These are phyloP conservation scores for Zingel zingel DNA, from an alignment of 2,113 vertebrate genomes.

Conservation along the genomic window DNA sequence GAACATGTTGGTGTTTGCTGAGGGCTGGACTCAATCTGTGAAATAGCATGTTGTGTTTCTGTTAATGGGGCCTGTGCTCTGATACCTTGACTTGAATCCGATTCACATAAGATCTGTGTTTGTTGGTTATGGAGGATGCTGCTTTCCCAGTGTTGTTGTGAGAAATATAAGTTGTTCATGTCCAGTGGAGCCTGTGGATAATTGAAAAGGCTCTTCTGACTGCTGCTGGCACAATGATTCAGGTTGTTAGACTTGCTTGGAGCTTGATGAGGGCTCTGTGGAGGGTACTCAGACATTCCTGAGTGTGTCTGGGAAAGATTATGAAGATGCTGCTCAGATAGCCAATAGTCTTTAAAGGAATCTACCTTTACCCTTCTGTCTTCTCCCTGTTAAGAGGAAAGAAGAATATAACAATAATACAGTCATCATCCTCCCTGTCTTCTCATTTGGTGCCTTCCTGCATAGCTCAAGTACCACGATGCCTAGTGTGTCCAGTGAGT, in stretches of 20 bases:
- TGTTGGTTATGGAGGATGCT: conserved; percentile 8
- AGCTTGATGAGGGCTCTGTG: conserved; percentile 28
- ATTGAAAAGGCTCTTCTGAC: neutral
- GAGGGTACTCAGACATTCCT: conserved; percentile 54
- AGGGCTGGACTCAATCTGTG: neutral
- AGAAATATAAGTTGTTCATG: conserved; percentile 20
- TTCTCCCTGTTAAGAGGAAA: conserved; percentile 70
- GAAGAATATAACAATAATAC: conserved; percentile 38
- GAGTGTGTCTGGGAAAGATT: conserved; percentile 53
- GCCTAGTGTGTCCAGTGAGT: neutral
- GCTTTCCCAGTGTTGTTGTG: conserved; percentile 51
- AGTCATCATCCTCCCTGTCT: neutral
- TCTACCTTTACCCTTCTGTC: conserved; percentile 15
- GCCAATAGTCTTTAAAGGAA: conserved; percentile 34
- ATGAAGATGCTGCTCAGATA: conserved; percentile 35
- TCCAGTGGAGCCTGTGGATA: conserved; percentile 30
- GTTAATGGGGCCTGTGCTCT: neutral
- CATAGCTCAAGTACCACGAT: conserved; percentile 34
- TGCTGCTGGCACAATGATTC: neutral
- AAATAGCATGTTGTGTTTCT: neutral
- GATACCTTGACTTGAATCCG: neutral
- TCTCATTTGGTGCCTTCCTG: neutral
- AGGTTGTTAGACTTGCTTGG: neutral
- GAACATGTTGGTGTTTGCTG: conserved; percentile 10
- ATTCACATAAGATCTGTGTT: neutral